Conservation (phyloP, 2,888 invertebrate species). For the Podabrus alpinus region DNA sequence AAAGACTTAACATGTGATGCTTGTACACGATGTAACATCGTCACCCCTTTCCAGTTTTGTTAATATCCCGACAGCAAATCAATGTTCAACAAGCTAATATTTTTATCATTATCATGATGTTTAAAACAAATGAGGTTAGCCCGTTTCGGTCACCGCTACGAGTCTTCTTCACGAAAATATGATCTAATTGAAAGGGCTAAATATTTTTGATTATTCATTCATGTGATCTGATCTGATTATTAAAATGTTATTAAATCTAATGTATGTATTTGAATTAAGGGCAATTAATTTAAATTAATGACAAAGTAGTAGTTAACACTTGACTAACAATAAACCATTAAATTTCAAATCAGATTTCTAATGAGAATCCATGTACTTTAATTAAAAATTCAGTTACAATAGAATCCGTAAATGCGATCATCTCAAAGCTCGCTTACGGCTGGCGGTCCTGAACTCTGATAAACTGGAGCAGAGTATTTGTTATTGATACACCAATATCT, state of each 20-base stretch:
- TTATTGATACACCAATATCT: slow-evolving; percentile 44
- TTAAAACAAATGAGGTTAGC: not conserved
- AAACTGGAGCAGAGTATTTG: slow-evolving; percentile 38
- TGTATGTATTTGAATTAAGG: not conserved
- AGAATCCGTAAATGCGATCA: slow-evolving; percentile 30
- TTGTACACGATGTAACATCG: slow-evolving; percentile 32
- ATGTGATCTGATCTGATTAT: not conserved
- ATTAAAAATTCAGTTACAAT: slow-evolving; percentile 33
- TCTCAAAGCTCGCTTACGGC: slow-evolving; percentile 29
- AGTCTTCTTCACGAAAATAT: too few species aligned
- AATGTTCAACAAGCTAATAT: not conserved
- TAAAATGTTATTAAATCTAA: not conserved
- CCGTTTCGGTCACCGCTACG: not conserved
- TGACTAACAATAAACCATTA: slow-evolving; percentile 23
- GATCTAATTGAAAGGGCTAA: too few species aligned
- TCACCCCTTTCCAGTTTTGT: slow-evolving; percentile 14
- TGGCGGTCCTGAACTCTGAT: slow-evolving; percentile 26
- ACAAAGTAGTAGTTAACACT: not conserved
- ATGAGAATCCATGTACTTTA: slow-evolving; percentile 26
- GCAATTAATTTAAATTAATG: slow-evolving; percentile 2
- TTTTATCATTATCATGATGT: not conserved
- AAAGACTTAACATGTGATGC: slow-evolving; percentile 41
- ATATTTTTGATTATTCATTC: too few species aligned
- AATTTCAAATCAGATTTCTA: slow-evolving; percentile 23
- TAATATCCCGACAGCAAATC: slow-evolving; percentile 4